Evolutionary conservation across 2,113 vertebrate genomes (phyloP).

Genomic region (Heterocephalus glaber): DNA sequence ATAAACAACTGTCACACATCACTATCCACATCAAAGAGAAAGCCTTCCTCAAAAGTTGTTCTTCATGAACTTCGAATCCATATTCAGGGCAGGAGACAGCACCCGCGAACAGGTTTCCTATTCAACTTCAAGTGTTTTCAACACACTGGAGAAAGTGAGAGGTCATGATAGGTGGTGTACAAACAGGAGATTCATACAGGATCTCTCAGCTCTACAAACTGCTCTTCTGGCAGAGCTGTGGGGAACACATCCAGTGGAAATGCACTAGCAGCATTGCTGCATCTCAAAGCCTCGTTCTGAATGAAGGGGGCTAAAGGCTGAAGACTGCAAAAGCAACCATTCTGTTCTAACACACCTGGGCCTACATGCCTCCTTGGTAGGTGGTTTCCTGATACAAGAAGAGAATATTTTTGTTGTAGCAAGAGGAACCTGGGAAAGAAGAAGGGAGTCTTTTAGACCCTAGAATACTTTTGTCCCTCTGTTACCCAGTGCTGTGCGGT

Average conservation of each 20-base stretch:
- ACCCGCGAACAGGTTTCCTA: constrained; percentile 64
- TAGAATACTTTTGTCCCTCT: neutral
- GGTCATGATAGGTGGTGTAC: constrained; percentile 50
- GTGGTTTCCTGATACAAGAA: constrained; percentile 23
- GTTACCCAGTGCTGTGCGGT: neutral
- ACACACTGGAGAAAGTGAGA: constrained; percentile 67
- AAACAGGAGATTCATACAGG: constrained; percentile 78
- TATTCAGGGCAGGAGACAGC: constrained; percentile 59
- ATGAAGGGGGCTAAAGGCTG: constrained; percentile 23
- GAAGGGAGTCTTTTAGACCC: neutral
- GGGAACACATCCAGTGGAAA: constrained; percentile 72
- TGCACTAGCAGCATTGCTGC: neutral
- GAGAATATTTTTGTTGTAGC: constrained; percentile 48
- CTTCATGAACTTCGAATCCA: constrained; percentile 53
- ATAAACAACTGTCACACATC: constrained; percentile 66
- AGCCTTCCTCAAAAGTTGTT: constrained; percentile 66
- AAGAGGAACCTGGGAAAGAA: neutral
- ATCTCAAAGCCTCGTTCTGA: neutral
- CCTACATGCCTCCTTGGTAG: constrained; percentile 46
- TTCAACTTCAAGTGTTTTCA: constrained; percentile 60
- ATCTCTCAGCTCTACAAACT: constrained; percentile 76
- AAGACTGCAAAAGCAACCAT: neutral
- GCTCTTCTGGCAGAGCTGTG: constrained; percentile 63
- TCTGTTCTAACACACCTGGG: neutral
- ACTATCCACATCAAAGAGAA: constrained; percentile 70